Base-by-base conservation (phyloP, 2,797 vertebrate genomes). In the Mormyrops boulengeri region DNA sequence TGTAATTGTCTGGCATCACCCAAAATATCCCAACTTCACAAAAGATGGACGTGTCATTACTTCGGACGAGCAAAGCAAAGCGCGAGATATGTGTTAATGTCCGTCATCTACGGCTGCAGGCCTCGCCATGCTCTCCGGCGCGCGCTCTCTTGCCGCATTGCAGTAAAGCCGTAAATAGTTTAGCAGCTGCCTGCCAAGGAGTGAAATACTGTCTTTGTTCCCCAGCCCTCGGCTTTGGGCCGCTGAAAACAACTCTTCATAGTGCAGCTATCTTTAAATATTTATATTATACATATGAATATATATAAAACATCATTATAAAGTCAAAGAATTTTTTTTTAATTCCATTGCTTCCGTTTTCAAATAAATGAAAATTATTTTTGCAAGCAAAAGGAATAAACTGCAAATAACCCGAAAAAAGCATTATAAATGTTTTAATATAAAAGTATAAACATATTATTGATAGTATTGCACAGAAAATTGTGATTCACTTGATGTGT, bases 191-290 rank as follows among this genome's bases (percentile, higher is more conserved):
- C 98, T 98, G 98, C 98, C 98, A 98, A 96, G 93, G 94, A 94
- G 96, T 99, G 97, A 98, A 99, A 98, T 98, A 98, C 97, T 97
- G 97, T 98, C 98, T 99, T 99, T 99, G 98, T 99, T 98, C 95
- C 91, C 91, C 91, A 95, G 94, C 95, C 95, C 95, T 92, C 94
- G 93, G 94, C 95, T 95, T 94, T 93, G 94, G 94, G 91, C 94
- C 90, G 95, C 95, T 95, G 94, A 95, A 95, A 94, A 95, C 94
- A 94, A 94, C 93, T 90, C 91, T 90, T 90, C 90, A 90, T 93
- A 73, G 19, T 34, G 55, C 41, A 66, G 38, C 4, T 69, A 41
- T 41, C 53, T 30, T 22, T 9, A 60, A 66, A 57, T 62, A 44
- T 26, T 60, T 14, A 41, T 86, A 14, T 53, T 47, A 80, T 80